These are phyloP conservation scores for Elegia similella DNA, from an alignment of 2,888 invertebrate species.

Conservation along the genomic window DNA sequence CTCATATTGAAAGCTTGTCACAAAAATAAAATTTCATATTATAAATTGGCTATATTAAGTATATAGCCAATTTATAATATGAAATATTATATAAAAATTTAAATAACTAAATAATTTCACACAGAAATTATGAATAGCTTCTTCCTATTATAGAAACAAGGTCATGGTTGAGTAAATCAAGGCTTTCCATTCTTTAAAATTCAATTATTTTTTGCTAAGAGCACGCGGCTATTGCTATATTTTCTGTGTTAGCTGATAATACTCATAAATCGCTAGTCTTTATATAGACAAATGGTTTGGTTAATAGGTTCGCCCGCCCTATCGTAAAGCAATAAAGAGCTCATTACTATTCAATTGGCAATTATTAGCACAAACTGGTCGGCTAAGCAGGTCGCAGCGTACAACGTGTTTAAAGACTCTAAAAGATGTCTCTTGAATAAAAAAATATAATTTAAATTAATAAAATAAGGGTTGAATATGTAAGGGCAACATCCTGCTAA, in stretches of 20 bases:
- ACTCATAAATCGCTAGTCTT: not conserved
- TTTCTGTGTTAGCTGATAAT: not conserved
- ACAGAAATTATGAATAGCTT: too few relatives aligned
- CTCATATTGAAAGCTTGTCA: too few relatives aligned
- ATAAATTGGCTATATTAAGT: too few relatives aligned
- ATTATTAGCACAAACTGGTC: conserved; percentile 10
- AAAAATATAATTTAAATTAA: too few relatives aligned
- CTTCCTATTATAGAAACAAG: too few relatives aligned
- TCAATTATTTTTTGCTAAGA: not conserved
- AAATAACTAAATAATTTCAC: too few relatives aligned
- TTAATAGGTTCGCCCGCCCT: conserved; percentile 1
- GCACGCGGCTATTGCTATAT: not conserved
- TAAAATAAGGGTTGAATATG: too few relatives aligned
- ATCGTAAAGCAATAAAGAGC: conserved; percentile 11
- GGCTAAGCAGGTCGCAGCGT: not conserved
- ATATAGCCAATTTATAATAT: too few relatives aligned
- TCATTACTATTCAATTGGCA: conserved; percentile 21
- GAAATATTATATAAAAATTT: too few relatives aligned
- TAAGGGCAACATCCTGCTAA: too few relatives aligned
- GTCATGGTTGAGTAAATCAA: too few relatives aligned
- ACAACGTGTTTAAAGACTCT: not conserved
- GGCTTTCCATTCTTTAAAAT: not conserved
- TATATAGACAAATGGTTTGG: not conserved
- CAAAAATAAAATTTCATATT: too few relatives aligned
- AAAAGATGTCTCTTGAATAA: not conserved